Base-by-base conservation (phyloP, 2,888 invertebrate genomes). In the Tetragonula carbonaria region DNA sequence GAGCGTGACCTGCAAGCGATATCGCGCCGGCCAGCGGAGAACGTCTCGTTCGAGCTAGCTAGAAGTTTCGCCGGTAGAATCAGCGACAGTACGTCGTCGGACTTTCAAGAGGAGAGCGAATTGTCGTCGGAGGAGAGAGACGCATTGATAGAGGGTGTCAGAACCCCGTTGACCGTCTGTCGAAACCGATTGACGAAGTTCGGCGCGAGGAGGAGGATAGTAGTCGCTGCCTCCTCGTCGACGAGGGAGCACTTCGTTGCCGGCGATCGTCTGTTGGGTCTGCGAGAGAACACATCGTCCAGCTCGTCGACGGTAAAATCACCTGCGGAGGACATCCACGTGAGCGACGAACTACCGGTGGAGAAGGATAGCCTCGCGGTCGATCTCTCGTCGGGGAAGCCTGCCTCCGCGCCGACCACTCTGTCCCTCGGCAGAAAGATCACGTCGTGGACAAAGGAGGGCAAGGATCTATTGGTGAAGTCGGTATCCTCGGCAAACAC, bases 401-500 rank as follows among this genome's bases (percentile, higher is more conserved):
- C 89, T 0, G 75, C 59, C 23, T 88, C 89, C 16, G 88, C 91
- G 8, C 91, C 91, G 0, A 90, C 88, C 6, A 87, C 80, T 23
- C 70, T 92, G 45, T 90, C 90, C 8, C 84, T 91, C 21, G 87
- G 91, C 51, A 80, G 88, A 53, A 90, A 89, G 67, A 79, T 89
- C 76, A 78, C 85, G 2, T 83, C 84, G 28, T 90, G 90, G 90
- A 78, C 87, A 68, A 87, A 82, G 70, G 92, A 92, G 65, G 86
- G 92, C 62, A 92, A 92, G 77, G 92, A 93, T 82, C 84, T 92
- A 0, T 76, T 93, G 57, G 92, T 91, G 21, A 93, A 93, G 90
- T 93, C 93, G n/a, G 92, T 93, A 5, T 93, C 93, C 6, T 92
- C 93, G 72, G 92, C 92, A 80, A 93, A 93, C 90, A 93, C 93